These are phyloP conservation scores for Drosophila watanabei DNA, from an alignment of 1,140 invertebrate genomes.

Conservation along the genomic window DNA sequence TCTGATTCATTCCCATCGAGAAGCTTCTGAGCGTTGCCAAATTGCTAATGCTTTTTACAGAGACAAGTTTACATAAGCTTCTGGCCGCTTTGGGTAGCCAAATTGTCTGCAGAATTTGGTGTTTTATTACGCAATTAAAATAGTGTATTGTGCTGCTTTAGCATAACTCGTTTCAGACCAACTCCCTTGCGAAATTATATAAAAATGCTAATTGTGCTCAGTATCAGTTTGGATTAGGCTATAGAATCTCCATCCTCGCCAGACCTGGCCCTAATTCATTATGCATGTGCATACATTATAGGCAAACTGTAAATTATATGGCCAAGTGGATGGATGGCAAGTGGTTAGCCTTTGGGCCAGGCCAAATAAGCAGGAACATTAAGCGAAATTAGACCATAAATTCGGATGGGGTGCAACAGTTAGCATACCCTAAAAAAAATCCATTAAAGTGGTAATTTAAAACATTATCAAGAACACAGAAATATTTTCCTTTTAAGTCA, in stretches of 20 bases:
- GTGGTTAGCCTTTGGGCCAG: conserved; percentile 54
- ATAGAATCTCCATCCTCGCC: conserved; percentile 35
- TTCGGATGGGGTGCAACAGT: not conserved
- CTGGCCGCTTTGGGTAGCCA: conserved; percentile 24
- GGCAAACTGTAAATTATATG: conserved; percentile 66
- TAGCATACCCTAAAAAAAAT: not conserved
- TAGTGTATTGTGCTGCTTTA: conserved; percentile 11
- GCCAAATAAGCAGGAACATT: conserved; percentile 27
- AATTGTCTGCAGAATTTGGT: conserved; percentile 25
- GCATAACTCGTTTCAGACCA: conserved; percentile 40
- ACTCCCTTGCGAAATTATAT: conserved; percentile 60
- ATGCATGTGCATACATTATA: conserved; percentile 76
- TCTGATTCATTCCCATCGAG: conserved; percentile 25
- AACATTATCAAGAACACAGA: not conserved
- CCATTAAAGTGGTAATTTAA: not conserved
- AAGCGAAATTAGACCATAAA: conserved; percentile 12
- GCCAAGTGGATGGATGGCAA: conserved; percentile 51
- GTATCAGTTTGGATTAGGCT: conserved; percentile 52
- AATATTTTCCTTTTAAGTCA: not conserved
- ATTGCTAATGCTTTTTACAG: conserved; percentile 18
- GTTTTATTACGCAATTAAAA: conserved; percentile 57
- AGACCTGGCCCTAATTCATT: conserved; percentile 42
- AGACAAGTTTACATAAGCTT: conserved; percentile 24
- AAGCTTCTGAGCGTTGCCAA: conserved; percentile 28
- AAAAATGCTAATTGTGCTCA: conserved; percentile 69